Conservation (phyloP, 2,113 vertebrate genomes). For the Rhinichthys klamathensis region DNA sequence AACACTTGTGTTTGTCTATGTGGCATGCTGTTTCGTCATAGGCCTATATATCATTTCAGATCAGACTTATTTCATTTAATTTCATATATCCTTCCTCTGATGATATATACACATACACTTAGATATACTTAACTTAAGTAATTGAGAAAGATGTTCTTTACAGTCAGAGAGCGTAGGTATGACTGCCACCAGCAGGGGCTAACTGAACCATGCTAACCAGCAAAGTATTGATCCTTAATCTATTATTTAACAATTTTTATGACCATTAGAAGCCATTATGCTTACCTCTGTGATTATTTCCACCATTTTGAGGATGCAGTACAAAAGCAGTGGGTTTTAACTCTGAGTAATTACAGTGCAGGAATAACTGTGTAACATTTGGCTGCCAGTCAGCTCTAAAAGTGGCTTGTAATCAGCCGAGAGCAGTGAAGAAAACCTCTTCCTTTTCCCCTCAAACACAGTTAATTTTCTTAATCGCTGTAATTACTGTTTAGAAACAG, state of each 20-base stretch:
- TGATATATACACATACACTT: too few species aligned
- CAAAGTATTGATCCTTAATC: background rate
- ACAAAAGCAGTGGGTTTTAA: background rate
- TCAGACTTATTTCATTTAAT: too few species aligned
- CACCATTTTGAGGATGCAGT: background rate
- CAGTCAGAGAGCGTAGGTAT: background rate
- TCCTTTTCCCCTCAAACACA: constrained; percentile 24
- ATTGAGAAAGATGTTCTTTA: background rate
- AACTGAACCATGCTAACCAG: too few species aligned
- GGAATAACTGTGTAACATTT: constrained; percentile 13
- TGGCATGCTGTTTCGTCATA: too few species aligned
- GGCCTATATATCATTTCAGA: too few species aligned
- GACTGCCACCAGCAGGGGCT: background rate
- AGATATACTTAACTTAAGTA: too few species aligned
- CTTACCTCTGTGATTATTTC: background rate
- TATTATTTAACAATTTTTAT: background rate
- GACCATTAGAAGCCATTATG: background rate
- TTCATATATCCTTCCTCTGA: too few species aligned
- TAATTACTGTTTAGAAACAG: constrained; percentile 37
- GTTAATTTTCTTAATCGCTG: constrained; percentile 24
- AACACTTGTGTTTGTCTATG: background rate
- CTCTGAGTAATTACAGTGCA: background rate
- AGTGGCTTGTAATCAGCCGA: constrained; percentile 22
- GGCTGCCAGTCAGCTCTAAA: constrained; percentile 14
- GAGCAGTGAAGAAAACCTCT: background rate